Percentiles rank a stretch among this genome's conserved stretches.
Conservation (phyloP, 1,140 invertebrate genomes). For the Pararge aegeria region DNA sequence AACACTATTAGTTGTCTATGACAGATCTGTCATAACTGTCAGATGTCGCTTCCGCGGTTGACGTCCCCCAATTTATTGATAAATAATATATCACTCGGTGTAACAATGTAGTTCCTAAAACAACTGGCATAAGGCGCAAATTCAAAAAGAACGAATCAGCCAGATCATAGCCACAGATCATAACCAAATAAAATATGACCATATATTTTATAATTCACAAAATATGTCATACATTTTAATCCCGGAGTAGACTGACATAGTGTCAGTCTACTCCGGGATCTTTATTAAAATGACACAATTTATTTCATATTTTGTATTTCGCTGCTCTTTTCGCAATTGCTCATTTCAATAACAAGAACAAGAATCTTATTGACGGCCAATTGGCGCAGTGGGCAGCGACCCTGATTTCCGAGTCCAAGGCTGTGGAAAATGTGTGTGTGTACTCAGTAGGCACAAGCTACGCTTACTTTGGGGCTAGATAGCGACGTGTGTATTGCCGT, state of each 20-base stretch:
- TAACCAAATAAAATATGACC: constrained; percentile 7
- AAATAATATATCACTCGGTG: background rate
- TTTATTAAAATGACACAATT: background rate
- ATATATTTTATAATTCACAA: constrained; percentile 3
- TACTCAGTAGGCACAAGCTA: too few species aligned
- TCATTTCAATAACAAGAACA: too few species aligned
- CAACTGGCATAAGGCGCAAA: background rate
- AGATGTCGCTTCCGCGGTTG: constrained; percentile 14
- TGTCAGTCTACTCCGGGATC: too few species aligned
- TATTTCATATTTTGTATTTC: background rate
- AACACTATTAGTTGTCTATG: constrained; percentile 11
- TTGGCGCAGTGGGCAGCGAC: too few species aligned
- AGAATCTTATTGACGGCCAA: too few species aligned
- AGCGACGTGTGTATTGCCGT: too few species aligned
- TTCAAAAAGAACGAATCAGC: background rate
- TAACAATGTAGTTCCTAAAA: background rate
- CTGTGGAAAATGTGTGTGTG: too few species aligned
- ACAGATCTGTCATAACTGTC: constrained; percentile 11
- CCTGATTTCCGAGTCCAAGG: too few species aligned
- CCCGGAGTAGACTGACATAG: background rate
- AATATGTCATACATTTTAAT: background rate
- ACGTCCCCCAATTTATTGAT: constrained; percentile 10
- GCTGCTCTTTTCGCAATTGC: background rate
- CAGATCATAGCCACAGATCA: background rate
- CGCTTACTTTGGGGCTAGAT: too few species aligned